phyloP scores from a whole-genome alignment of 2,113 vertebrate genomes.

The Percopsis transmontana region DNA sequence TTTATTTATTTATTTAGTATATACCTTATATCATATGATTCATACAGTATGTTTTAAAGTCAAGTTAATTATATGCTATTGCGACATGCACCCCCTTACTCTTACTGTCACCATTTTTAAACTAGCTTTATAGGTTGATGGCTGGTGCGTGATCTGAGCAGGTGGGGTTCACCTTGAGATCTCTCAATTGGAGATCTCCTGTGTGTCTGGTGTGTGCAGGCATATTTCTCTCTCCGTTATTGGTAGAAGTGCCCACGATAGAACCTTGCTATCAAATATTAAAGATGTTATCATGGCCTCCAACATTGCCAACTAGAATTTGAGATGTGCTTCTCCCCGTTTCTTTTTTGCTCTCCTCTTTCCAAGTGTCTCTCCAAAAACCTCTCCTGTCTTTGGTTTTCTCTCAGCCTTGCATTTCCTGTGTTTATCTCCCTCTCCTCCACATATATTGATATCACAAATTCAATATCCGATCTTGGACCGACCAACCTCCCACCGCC shows the following conservation, averaged over 20 bases:
- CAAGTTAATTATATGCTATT: not conserved
- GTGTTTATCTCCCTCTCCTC: not conserved
- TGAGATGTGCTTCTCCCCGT: slow-evolving; percentile 25
- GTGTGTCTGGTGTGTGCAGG: slow-evolving; percentile 51
- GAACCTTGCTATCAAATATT: slow-evolving; percentile 80
- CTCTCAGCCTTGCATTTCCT: not conserved
- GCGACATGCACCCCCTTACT: slow-evolving; percentile 18
- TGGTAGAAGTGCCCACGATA: slow-evolving; percentile 68
- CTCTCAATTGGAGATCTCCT: slow-evolving; percentile 54
- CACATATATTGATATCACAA: not conserved
- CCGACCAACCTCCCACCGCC: not conserved
- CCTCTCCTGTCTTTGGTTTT: slow-evolving; percentile 4
- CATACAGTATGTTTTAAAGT: too few species aligned
- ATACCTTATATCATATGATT: too few species aligned
- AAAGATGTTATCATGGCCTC: slow-evolving; percentile 75
- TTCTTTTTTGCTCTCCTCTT: slow-evolving; percentile 30
- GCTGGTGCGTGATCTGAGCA: slow-evolving; percentile 32
- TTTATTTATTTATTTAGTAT: too few species aligned
- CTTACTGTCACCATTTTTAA: slow-evolving; percentile 26
- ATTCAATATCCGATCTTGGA: slow-evolving; percentile 9
- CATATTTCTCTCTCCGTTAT: slow-evolving; percentile 61
- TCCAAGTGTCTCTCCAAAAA: not conserved
- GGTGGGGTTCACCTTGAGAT: slow-evolving; percentile 69
- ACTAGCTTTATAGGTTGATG: slow-evolving; percentile 41
- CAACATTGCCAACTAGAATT: slow-evolving; percentile 56